Conservation (phyloP, 2,797 vertebrate genomes). For the Eulemur coronatus region DNA sequence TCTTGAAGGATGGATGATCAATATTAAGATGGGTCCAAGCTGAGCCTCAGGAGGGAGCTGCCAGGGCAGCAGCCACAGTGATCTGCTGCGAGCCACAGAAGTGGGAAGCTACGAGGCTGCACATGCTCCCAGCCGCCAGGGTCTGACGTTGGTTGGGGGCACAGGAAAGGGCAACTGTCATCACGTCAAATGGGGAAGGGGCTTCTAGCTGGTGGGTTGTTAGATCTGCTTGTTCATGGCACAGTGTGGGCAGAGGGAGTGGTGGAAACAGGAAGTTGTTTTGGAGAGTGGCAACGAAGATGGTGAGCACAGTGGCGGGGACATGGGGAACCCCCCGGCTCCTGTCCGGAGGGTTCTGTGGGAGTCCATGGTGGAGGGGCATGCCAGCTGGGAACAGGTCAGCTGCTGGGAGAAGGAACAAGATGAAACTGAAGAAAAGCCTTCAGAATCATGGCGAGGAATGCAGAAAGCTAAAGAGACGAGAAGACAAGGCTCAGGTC, state of each 20-base stretch:
- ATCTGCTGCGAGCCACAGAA: too few species aligned
- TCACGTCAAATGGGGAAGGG: neutral
- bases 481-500: too few species aligned
- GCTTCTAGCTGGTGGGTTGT: too few species aligned
- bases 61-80: neutral
- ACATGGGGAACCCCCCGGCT: rapidly evolving
- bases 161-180: neutral
- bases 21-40: rapidly evolving
- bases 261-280: neutral
- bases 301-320: too few species aligned
- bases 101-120: rapidly evolving
- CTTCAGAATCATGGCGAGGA: neutral
- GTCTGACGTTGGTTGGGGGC: rapidly evolving
- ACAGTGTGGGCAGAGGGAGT: neutral
- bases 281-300: too few species aligned
- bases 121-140: rapidly evolving
- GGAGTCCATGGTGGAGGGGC: rapidly evolving
- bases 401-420: rapidly evolving
- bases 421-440: neutral
- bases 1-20: rapidly evolving
- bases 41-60: too few species aligned
- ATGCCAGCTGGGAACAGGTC: rapidly evolving
- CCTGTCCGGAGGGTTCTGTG: neutral
- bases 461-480: rapidly evolving
- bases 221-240: neutral